These are phyloP conservation scores for Drosophila navojoa DNA, from an alignment of 1,140 invertebrate species.

Conservation along the genomic window DNA sequence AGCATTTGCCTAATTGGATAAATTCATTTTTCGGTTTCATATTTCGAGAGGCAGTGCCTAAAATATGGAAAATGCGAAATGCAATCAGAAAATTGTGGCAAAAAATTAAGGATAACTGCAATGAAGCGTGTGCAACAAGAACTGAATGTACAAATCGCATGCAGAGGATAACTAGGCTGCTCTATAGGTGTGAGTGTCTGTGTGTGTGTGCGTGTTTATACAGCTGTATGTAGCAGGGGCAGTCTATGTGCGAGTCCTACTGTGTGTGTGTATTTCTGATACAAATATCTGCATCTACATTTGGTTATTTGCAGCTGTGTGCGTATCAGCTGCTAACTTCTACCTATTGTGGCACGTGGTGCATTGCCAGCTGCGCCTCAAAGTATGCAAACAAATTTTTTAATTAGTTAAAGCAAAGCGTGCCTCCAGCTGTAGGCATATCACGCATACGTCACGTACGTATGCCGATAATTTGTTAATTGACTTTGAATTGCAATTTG, in stretches of 20 bases:
- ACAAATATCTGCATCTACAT: background rate
- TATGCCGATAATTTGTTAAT: slow-evolving; percentile 50
- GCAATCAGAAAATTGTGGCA: slow-evolving; percentile 15
- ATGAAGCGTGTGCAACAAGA: slow-evolving; percentile 10
- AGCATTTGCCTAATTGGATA: slow-evolving; percentile 10
- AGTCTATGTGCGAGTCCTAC: background rate
- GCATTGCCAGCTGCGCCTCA: slow-evolving; percentile 7
- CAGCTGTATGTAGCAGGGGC: too few species aligned
- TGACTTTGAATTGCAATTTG: slow-evolving; percentile 55
- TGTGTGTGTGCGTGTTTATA: background rate
- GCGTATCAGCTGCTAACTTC: slow-evolving; percentile 9
- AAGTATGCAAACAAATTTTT: slow-evolving; percentile 20
- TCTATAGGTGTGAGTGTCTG: background rate
- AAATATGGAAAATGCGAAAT: slow-evolving; percentile 5
- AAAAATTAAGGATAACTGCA: slow-evolving; percentile 5
- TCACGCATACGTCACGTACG: slow-evolving; percentile 31
- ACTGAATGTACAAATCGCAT: background rate
- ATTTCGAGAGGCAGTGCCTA: background rate
- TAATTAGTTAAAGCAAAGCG: slow-evolving; percentile 20
- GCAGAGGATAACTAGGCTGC: background rate
- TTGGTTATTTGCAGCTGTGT: background rate
- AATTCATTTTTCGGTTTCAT: background rate
- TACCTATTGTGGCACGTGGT: slow-evolving; percentile 21
- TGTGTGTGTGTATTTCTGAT: background rate
- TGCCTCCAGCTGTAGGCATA: background rate